phyloP scores from a whole-genome alignment of 2,113 vertebrate species.

The Chionomys nivalis region DNA sequence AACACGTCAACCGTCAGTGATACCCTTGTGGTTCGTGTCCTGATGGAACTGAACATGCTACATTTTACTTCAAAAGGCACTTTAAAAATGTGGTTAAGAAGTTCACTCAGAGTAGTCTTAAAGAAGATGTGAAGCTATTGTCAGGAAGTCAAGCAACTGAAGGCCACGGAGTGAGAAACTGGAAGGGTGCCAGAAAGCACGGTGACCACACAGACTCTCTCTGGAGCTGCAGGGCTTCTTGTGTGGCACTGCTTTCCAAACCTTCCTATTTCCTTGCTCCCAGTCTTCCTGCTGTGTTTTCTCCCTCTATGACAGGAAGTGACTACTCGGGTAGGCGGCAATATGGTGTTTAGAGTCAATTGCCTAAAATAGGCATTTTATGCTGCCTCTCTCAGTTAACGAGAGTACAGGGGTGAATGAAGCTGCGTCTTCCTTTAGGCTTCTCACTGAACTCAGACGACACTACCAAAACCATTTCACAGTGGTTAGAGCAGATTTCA shows the following conservation, averaged over 20 bases:
- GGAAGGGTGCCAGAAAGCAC: not conserved
- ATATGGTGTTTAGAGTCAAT: not conserved
- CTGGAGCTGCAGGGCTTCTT: not conserved
- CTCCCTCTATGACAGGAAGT: not conserved
- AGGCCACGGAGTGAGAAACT: not conserved
- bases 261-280: not conserved
- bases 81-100: not conserved
- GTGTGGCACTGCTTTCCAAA: not conserved
- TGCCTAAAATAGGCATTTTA: not conserved
- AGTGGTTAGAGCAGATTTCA: not conserved
- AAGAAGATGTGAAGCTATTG: not conserved
- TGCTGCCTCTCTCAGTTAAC: not conserved
- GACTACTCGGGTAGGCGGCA: not conserved
- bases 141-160: not conserved
- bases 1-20: not conserved
- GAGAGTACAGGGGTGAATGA: not conserved
- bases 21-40: fast-evolving
- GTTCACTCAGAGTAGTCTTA: not conserved
- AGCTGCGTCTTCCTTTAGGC: not conserved
- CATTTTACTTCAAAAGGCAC: not conserved
- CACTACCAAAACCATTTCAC: not conserved
- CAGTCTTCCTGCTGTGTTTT: not conserved
- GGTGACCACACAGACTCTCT: not conserved
- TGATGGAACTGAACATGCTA: not conserved
- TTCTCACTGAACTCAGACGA: not conserved